Percentiles rank a stretch among this genome's conserved stretches.
Evolutionary conservation across 37 sponge, comb jelly and placozoan species (phyloP).

Genomic region (Spongia lamella): DNA sequence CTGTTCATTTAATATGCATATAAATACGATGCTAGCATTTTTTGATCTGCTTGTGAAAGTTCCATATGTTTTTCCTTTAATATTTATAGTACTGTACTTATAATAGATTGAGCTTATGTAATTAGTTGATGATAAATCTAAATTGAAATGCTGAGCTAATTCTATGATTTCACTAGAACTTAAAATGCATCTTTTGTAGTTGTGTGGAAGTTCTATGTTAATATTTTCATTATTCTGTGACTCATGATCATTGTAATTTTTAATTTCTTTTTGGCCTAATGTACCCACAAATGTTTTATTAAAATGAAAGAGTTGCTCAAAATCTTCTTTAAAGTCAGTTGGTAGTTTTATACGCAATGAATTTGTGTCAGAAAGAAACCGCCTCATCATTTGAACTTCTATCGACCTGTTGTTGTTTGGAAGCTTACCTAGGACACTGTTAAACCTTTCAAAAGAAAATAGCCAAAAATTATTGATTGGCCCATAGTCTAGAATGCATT

Average conservation of each 20-base stretch:
- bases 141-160: background rate
- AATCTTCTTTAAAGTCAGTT: background rate
- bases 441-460: no score
- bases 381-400: no score
- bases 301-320: background rate
- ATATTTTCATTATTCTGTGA: no score
- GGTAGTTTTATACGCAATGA: background rate
- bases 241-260: background rate
- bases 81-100: constrained; percentile 3
- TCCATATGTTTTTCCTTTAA: constrained; percentile 10
- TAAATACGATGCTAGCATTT: background rate
- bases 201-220: background rate
- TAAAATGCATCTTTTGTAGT: constrained; percentile 5
- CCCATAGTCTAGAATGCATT: no score
- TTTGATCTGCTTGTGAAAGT: background rate
- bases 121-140: background rate
- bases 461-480: no score
- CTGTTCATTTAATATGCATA: background rate
- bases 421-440: no score
- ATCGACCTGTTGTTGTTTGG: no score
- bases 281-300: background rate
- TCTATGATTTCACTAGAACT: background rate
- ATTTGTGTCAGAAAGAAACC: constrained; percentile 8
- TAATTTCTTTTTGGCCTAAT: background rate
- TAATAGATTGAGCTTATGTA: background rate